Conservation (phyloP, 2,113 vertebrate genomes). For the Petromus typicus region DNA sequence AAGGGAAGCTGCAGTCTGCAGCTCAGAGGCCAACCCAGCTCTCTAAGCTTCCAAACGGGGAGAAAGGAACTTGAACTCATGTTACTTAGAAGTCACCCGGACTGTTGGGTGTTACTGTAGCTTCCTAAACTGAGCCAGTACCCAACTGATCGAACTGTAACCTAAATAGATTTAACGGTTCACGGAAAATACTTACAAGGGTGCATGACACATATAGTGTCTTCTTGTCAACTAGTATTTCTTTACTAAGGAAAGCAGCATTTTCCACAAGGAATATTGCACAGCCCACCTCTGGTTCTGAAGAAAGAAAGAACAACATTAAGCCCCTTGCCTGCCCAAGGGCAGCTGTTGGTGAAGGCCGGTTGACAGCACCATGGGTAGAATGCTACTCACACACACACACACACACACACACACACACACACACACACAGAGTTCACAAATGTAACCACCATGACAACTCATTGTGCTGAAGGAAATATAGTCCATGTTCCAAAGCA, state of each 20-base stretch:
- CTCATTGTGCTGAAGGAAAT: not conserved
- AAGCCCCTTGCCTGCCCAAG: fast-evolving
- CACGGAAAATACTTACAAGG: not conserved
- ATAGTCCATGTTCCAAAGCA: not conserved
- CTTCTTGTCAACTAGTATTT: not conserved
- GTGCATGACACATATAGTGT: not conserved
- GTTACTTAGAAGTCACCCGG: not conserved
- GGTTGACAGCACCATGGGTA: not conserved
- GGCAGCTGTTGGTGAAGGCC: too few relatives aligned
- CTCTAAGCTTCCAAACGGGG: not conserved
- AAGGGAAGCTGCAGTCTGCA: not conserved
- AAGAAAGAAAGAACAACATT: not conserved
- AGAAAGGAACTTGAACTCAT: not conserved
- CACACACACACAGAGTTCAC: not conserved
- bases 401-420: not conserved
- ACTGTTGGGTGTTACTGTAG: not conserved
- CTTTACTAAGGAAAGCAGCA: not conserved
- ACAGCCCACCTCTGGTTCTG: not conserved
- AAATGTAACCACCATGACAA: too few relatives aligned
- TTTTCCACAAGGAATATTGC: not conserved
- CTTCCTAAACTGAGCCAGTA: not conserved
- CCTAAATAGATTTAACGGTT: not conserved
- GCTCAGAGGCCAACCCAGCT: not conserved
- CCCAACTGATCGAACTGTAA: not conserved
- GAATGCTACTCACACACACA: not conserved